Conservation (phyloP, 2,888 invertebrate species). For the Epirrita christyi region DNA sequence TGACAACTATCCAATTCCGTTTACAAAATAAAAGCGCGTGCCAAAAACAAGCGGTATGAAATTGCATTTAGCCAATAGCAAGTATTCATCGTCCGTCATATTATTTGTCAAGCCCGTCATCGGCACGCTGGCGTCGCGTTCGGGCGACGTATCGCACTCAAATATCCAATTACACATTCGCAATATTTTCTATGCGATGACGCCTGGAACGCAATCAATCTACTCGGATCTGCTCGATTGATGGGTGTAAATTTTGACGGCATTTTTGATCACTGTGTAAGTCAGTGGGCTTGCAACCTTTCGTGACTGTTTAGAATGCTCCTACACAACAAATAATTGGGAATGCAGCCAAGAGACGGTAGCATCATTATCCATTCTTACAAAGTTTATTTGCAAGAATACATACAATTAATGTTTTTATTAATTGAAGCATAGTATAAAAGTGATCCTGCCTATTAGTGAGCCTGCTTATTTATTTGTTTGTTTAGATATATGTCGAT, state of each 20-base stretch:
- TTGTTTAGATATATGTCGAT: too few relatives aligned
- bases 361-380: too few relatives aligned
- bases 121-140: slow-evolving; percentile 70
- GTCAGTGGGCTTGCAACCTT: not conserved
- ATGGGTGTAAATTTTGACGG: slow-evolving; percentile 14
- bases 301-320: too few relatives aligned
- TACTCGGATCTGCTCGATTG: slow-evolving; percentile 46
- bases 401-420: too few relatives aligned
- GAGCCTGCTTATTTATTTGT: too few relatives aligned
- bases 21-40: not conserved
- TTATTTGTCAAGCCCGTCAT: slow-evolving; percentile 79
- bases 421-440: too few relatives aligned
- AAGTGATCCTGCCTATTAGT: too few relatives aligned
- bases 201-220: slow-evolving; percentile 77
- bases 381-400: too few relatives aligned
- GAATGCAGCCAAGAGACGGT: too few relatives aligned
- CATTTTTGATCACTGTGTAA: slow-evolving; percentile 12
- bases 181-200: slow-evolving; percentile 81
- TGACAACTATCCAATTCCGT: too few relatives aligned
- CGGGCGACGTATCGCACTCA: slow-evolving; percentile 63
- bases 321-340: too few relatives aligned
- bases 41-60: slow-evolving; percentile 49
- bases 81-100: slow-evolving; percentile 72
- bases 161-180: slow-evolving; percentile 79
- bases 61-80: slow-evolving; percentile 66